Conservation (phyloP, 1,140 invertebrate genomes). For the Achroia grisella region DNA sequence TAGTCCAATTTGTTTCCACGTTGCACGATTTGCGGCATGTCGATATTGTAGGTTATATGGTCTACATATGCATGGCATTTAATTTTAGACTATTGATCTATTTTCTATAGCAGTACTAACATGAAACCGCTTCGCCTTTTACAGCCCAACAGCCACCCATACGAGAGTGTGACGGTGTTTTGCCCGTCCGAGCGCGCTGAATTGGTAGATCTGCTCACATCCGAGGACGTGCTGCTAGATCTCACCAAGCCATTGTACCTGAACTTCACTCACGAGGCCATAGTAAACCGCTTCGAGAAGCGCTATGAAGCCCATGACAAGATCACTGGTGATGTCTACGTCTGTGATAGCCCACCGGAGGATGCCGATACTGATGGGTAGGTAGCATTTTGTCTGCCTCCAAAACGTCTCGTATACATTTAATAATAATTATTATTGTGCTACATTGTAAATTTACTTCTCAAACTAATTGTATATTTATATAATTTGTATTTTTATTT, state of each 20-base stretch:
- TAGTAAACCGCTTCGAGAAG: slow-evolving; percentile 81
- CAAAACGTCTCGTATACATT: background rate
- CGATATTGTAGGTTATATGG: too few relatives aligned
- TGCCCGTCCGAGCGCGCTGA: slow-evolving; percentile 84
- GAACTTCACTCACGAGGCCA: slow-evolving; percentile 86
- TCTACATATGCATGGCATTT: too few relatives aligned
- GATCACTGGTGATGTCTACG: slow-evolving; percentile 85
- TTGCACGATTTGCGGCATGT: too few relatives aligned
- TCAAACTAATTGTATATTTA: too few relatives aligned
- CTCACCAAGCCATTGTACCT: slow-evolving; percentile 85
- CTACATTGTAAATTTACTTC: too few relatives aligned
- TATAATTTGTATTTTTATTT: too few relatives aligned
- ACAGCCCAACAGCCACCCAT: slow-evolving; percentile 82
- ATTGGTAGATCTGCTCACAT: slow-evolving; percentile 78
- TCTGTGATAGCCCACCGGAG: slow-evolving; percentile 76
- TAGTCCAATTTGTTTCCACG: too few relatives aligned
- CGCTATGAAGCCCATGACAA: slow-evolving; percentile 80
- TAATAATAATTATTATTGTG: slow-evolving; percentile 1
- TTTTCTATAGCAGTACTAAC: too few relatives aligned
- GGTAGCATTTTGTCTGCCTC: slow-evolving; percentile 22
- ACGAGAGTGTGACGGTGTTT: slow-evolving; percentile 88
- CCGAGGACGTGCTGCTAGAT: slow-evolving; percentile 84
- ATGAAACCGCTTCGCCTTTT: slow-evolving; percentile 8
- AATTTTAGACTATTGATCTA: too few relatives aligned
- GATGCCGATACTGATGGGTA: slow-evolving; percentile 74